Conservation (phyloP, 2,888 invertebrate genomes). For the Eucera pruinosa region DNA sequence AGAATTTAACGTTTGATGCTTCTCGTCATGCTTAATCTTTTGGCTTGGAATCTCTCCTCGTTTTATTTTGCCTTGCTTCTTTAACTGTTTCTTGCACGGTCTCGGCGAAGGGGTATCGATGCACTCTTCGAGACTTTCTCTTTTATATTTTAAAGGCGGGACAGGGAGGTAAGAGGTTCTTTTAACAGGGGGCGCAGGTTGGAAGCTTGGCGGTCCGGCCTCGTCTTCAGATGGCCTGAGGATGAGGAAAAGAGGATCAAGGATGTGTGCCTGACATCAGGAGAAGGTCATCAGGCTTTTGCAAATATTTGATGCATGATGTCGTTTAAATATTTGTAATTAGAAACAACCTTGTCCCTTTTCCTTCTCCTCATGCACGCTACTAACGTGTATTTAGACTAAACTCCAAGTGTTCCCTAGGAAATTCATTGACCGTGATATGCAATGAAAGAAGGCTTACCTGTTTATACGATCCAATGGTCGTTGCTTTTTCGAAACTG, state of each 20-base stretch:
- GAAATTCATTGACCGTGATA: neutral
- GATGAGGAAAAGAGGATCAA: slow-evolving; percentile 76
- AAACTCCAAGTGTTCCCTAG: slow-evolving; percentile 11
- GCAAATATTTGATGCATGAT: neutral
- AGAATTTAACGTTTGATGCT: neutral
- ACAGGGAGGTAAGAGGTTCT: slow-evolving; percentile 52
- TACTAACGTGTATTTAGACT: slow-evolving; percentile 32
- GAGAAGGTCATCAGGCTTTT: slow-evolving; percentile 71
- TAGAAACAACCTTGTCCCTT: slow-evolving; percentile 67
- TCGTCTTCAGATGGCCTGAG: slow-evolving; percentile 72
- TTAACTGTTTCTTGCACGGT: neutral
- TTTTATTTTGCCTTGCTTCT: neutral
- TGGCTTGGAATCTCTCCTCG: neutral
- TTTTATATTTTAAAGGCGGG: slow-evolving; percentile 44
- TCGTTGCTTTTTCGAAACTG: slow-evolving; percentile 77
- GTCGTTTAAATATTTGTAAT: neutral
- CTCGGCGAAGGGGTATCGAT: slow-evolving; percentile 9
- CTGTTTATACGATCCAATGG: slow-evolving; percentile 76
- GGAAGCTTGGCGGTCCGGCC: slow-evolving; percentile 55
- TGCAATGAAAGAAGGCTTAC: slow-evolving; percentile 58
- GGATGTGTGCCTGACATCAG: slow-evolving; percentile 71
- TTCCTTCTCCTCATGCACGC: slow-evolving; percentile 78
- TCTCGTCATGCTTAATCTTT: slow-evolving; percentile 20
- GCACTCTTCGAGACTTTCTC: slow-evolving; percentile 17
- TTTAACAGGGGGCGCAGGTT: slow-evolving; percentile 46